Evolutionary conservation across 2,113 vertebrate species (phyloP), one percentile per base, ranked within the genome.

Genomic region (Muscicapa adusta): DNA sequence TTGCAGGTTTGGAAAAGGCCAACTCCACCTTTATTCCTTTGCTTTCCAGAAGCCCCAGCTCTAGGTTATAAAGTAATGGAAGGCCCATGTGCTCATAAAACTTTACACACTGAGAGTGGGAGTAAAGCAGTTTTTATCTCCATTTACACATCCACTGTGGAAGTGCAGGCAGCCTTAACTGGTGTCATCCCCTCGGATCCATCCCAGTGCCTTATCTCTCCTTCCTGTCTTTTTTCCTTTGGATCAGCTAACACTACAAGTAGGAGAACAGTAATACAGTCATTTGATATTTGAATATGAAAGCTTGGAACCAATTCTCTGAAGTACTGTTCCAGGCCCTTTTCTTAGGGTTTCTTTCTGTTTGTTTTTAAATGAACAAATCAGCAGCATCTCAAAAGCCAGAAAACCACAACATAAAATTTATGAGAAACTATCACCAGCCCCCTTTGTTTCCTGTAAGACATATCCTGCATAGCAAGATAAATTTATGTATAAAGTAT

Each of bases 391-490:
- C 65, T 72, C 3, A 1, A 94, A 82, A 94, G 40, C 12, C 45
- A 88, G 74, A 93, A 93, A 93, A 65, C 62, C 82, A 82, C 71
- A 85, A 58, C 14, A 28, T 88, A 73, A 95, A 82, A 22, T 58
- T 85, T 54, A 83, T 80, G 71, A 3, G 7, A 76, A 12, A n/a
- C 28, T 85, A 47, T 90, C 82, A 58, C 34, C 58, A 68, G 18
- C 6, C 33, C 20, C 15, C 51, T 76, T 91, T 80, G 51, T 36
- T 90, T 92, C 92, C 72, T 66, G 40, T 40, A 72, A 72, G 38
- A 25, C 5, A 17, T 23, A 54, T 8, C 54, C 60, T 23, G 7
- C 60, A 34, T 3, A 71, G 40, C 33, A 63, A 51, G 24, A 77
- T n/a, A 15, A 29, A 77, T 62, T 74, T 81, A 13, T 29, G 15